These are phyloP conservation scores for Rhyacichthys aspro DNA, from an alignment of 2,797 vertebrate genomes.

Conservation along the genomic window DNA sequence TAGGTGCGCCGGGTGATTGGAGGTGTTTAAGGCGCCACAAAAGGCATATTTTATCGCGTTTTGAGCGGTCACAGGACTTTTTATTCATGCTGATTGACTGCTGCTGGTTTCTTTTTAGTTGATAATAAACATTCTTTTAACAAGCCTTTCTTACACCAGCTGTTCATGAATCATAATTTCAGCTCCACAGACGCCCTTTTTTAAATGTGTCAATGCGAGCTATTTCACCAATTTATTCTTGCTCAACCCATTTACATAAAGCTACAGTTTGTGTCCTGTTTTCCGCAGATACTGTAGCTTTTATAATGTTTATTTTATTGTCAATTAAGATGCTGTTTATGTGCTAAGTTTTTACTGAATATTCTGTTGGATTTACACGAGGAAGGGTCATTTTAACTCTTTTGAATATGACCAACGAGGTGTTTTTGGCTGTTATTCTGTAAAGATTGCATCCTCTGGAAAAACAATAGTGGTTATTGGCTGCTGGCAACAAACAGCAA, in stretches of 20 bases:
- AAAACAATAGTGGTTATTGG: too few species aligned
- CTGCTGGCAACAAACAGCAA: too few species aligned
- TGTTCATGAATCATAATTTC: conserved; percentile 1
- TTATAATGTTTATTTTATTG: too few species aligned
- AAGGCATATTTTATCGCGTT: neutral
- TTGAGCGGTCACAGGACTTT: neutral
- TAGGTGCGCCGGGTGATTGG: neutral
- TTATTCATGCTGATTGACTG: neutral
- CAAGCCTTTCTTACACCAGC: neutral
- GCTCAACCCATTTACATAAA: neutral
- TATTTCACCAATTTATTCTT: neutral
- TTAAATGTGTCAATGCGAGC: neutral
- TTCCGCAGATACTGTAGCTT: too few species aligned
- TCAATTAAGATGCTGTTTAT: too few species aligned
- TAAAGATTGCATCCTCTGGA: too few species aligned
- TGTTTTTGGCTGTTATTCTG: too few species aligned
- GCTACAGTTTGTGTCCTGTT: too few species aligned
- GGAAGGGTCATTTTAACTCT: too few species aligned
- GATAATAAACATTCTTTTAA: neutral
- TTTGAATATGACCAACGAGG: too few species aligned
- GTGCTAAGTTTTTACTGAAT: too few species aligned
- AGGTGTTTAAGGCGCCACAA: neutral
- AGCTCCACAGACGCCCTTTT: neutral
- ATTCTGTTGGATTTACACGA: too few species aligned
- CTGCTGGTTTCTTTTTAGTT: neutral